These are phyloP conservation scores for Allolobophora icterica DNA, from an alignment of 2,888 invertebrate species.

Conservation along the genomic window DNA sequence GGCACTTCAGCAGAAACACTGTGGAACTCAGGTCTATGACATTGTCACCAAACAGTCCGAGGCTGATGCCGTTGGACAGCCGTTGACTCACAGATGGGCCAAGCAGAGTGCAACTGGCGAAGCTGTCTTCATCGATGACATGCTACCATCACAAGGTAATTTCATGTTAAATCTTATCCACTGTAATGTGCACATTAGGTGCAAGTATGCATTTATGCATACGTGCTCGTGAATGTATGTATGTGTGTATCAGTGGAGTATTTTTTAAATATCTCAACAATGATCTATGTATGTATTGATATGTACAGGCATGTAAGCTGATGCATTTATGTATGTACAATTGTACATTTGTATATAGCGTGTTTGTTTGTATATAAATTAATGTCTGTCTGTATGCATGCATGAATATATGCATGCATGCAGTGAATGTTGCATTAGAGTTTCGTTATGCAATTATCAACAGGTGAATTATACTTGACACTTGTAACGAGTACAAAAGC, in stretches of 20 bases:
- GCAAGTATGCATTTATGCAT: not conserved
- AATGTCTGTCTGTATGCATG: too few species aligned
- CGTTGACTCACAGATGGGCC: conserved; percentile 81
- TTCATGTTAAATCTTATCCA: not conserved
- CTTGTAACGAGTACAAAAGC: conserved; percentile 82
- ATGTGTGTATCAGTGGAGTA: too few species aligned
- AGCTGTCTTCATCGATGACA: conserved; percentile 89
- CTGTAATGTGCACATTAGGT: not conserved
- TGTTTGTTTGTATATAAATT: too few species aligned
- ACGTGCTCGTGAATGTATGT: too few species aligned
- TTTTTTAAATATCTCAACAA: too few species aligned
- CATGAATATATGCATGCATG: not conserved
- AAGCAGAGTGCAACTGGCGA: conserved; percentile 88
- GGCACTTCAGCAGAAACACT: not conserved
- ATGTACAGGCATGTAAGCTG: too few species aligned
- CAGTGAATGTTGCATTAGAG: not conserved
- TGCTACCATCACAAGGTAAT: conserved; percentile 73
- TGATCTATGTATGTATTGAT: too few species aligned
- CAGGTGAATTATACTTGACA: conserved; percentile 79
- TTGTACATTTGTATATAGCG: too few species aligned
- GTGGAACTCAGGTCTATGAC: conserved; percentile 23
- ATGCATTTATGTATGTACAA: too few species aligned
- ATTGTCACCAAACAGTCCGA: not conserved
- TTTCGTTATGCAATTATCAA: not conserved
- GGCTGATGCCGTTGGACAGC: conserved; percentile 79